phyloP scores from a whole-genome alignment of 2,113 vertebrate genomes.

The Lycocorax pyrrhopterus region DNA sequence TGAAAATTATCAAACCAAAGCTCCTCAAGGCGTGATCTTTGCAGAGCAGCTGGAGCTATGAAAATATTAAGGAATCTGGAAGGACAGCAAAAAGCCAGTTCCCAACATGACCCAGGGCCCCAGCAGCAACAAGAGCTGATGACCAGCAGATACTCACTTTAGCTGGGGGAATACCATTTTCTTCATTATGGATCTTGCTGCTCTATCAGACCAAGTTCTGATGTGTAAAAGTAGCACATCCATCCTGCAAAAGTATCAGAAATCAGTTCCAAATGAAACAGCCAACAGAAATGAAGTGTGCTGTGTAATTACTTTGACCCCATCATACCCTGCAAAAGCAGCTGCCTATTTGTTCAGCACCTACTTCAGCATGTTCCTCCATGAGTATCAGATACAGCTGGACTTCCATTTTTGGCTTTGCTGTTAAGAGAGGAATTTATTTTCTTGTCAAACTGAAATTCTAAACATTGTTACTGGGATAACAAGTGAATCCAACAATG shows the following conservation, averaged over 20 bases:
- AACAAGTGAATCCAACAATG: background rate
- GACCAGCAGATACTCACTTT: background rate
- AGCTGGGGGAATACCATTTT: background rate
- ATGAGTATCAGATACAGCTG: background rate
- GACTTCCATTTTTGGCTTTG: background rate
- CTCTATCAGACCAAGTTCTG: background rate
- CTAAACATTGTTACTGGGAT: background rate
- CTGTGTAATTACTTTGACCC: background rate
- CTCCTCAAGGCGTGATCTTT: background rate
- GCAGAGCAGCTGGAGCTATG: background rate
- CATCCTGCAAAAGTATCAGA: constrained; percentile 3
- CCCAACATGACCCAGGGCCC: background rate
- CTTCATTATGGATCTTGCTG: background rate
- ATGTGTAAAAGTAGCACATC: background rate
- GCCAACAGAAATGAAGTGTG: background rate
- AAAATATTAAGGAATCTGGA: background rate
- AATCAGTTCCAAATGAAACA: background rate
- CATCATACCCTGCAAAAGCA: background rate
- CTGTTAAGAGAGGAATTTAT: background rate
- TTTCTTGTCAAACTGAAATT: background rate
- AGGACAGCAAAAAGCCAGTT: background rate
- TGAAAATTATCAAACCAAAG: background rate
- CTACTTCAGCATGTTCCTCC: background rate
- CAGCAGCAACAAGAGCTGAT: background rate
- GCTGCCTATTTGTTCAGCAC: background rate